These are phyloP conservation scores for Nomada goodeniana DNA, from an alignment of 2,888 invertebrate genomes.

Conservation along the genomic window DNA sequence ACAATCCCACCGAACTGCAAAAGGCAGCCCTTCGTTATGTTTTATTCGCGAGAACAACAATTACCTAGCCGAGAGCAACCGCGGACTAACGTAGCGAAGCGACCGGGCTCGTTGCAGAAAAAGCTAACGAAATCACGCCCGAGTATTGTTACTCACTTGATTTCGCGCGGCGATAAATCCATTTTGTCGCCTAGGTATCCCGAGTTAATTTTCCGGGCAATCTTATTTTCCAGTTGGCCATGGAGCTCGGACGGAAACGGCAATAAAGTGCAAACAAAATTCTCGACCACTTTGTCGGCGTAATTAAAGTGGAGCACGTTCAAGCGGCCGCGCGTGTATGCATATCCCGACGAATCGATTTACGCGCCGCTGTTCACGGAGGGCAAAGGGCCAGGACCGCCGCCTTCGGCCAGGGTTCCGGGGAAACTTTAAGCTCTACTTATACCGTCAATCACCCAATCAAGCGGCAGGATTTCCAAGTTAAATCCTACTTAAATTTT, in stretches of 20 bases:
- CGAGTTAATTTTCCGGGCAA: constrained; percentile 11
- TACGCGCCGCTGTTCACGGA: not conserved
- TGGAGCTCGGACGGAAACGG: not conserved
- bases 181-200: not conserved
- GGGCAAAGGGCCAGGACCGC: not conserved
- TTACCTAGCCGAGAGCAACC: not conserved
- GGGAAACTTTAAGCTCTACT: constrained; percentile 65
- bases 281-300: constrained; percentile 12
- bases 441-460: constrained; percentile 68
- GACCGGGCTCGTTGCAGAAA: not conserved
- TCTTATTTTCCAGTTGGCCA: constrained; percentile 28
- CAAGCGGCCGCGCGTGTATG: constrained; percentile 1
- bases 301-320: constrained; percentile 38
- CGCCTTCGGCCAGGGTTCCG: constrained; percentile 13
- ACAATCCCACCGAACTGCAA: not conserved
- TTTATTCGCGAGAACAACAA: not conserved
- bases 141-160: not conserved
- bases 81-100: too few species aligned
- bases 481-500: constrained; percentile 70
- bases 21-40: not conserved
- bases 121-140: not conserved
- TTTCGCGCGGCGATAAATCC: constrained; percentile 8
- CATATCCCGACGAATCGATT: constrained; percentile 48
- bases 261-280: constrained; percentile 26
- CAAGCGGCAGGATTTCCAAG: constrained; percentile 60